These are phyloP conservation scores for Hycleus phaleratus DNA, from an alignment of 1,140 invertebrate genomes.

Conservation along the genomic window DNA sequence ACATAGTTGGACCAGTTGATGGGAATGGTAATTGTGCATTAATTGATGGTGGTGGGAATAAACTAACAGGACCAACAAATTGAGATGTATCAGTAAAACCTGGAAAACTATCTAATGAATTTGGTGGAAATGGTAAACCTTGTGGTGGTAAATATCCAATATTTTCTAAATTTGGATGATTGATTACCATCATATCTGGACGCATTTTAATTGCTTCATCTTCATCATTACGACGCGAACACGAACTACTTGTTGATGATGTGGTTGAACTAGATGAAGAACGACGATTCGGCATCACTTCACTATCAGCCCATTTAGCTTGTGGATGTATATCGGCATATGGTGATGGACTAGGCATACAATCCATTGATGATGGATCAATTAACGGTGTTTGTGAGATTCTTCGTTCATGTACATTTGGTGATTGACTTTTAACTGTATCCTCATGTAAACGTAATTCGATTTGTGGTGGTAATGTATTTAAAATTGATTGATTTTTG, in stretches of 20 bases:
- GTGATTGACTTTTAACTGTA: slow-evolving; percentile 24
- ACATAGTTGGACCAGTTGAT: slow-evolving; percentile 53
- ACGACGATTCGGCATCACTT: slow-evolving; percentile 56
- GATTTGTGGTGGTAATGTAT: slow-evolving; percentile 20
- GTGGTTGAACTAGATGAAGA: slow-evolving; percentile 61
- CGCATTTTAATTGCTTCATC: slow-evolving; percentile 31
- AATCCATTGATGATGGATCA: slow-evolving; percentile 48
- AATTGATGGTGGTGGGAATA: slow-evolving; percentile 48
- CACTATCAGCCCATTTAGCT: slow-evolving; percentile 64
- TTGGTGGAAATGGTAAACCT: slow-evolving; percentile 39
- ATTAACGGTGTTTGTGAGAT: slow-evolving; percentile 37
- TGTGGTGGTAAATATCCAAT: slow-evolving; percentile 45
- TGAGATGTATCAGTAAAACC: slow-evolving; percentile 47
- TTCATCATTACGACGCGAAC: slow-evolving; percentile 43
- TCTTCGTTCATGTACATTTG: slow-evolving; percentile 25
- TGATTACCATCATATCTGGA: slow-evolving; percentile 34
- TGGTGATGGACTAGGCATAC: slow-evolving; percentile 55
- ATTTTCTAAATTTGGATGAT: slow-evolving; percentile 40
- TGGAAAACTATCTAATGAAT: slow-evolving; percentile 42
- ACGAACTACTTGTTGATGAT: slow-evolving; percentile 49
- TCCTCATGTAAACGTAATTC: slow-evolving; percentile 23
- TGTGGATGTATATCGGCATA: slow-evolving; percentile 54
- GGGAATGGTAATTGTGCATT: slow-evolving; percentile 54
- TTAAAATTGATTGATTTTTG: slow-evolving; percentile 12
- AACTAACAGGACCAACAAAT: slow-evolving; percentile 42